Conservation (phyloP, 2,113 vertebrate genomes). For the Catagonus wagneri region DNA sequence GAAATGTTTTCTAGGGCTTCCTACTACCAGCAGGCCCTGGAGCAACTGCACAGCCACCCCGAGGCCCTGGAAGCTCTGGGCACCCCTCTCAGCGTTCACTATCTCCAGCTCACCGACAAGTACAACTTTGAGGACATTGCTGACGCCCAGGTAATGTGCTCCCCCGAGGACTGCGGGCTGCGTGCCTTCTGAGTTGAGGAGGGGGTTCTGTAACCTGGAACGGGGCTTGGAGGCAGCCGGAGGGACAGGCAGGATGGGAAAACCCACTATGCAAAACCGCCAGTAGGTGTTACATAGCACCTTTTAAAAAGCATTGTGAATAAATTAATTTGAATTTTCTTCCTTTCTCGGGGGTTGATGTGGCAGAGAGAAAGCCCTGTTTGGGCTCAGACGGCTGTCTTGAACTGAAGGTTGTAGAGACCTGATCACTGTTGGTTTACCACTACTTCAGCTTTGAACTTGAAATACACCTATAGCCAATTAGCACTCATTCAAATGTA, state of each 20-base stretch:
- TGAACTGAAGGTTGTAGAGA: background rate
- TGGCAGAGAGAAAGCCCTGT: background rate
- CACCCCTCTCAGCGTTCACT: conserved; percentile 89
- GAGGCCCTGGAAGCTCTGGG: conserved; percentile 90
- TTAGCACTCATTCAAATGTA: background rate
- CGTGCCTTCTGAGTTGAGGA: background rate
- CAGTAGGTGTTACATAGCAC: background rate
- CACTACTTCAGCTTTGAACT: background rate
- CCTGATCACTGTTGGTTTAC: background rate
- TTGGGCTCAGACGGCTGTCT: background rate
- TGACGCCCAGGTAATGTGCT: conserved; percentile 80
- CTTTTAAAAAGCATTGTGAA: background rate
- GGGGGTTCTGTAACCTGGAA: no score
- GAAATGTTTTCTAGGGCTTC: conserved; percentile 87
- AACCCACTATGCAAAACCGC: background rate
- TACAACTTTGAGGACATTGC: conserved; percentile 86
- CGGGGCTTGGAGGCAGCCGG: background rate
- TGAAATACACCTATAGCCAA: background rate
- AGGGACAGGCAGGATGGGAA: background rate
- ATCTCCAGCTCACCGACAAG: conserved; percentile 88
- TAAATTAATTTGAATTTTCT: background rate
- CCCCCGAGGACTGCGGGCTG: background rate
- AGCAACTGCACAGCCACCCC: conserved; percentile 85
- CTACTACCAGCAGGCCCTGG: conserved; percentile 89
- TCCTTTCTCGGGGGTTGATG: background rate